Evolutionary conservation across 2,888 invertebrate species (phyloP), one percentile per base, ranked within the genome.

Genomic region (Cremastobaeus sp.): DNA sequence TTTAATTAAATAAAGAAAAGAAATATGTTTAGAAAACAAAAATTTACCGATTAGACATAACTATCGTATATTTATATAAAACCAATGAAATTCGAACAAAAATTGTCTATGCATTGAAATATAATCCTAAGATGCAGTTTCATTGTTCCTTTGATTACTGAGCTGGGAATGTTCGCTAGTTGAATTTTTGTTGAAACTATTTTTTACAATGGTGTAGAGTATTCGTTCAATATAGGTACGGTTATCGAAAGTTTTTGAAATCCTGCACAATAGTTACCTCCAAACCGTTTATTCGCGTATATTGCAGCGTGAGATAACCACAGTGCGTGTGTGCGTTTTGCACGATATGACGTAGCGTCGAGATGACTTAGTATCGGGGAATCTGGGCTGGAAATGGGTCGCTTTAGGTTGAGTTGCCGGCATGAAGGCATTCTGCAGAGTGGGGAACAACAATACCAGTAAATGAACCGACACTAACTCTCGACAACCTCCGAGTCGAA

Each of bases 391-490:
- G 69, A 76, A 75, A 74, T 71, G 66, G 74, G 75, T 65, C 65
- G 74, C 64, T 55, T 39, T 66, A 65, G 45, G 65, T 50, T 50
- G 64, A 74, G 48, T 60, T 71, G 57, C 32, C 45, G 52, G 64
- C 54, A 62, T 59, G 75, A 43, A 59, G 28, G 25, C 48, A 54
- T 48, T 32, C 32, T 17, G 9, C 39, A 17, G 62, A 52, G 70
- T 62, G 76, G 77, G 74, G 77, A 78, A 77, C 82, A 81, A 85
- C 85, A 85, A 85, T 85, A 81, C 84, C 78, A 79, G 83, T 82
- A 85, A 85, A 84, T 84, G 84, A 85, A 85, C 83, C 83, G 76
- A 76, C 79, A 80, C 77, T 83, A 80, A 80, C 80, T 79, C 83
- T 77, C 78, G 70, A 76, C 76, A 76, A 74, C 72, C 60, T 59